Base-by-base conservation (phyloP, 2,113 vertebrate genomes). In the Pygathrix nemaeus region DNA sequence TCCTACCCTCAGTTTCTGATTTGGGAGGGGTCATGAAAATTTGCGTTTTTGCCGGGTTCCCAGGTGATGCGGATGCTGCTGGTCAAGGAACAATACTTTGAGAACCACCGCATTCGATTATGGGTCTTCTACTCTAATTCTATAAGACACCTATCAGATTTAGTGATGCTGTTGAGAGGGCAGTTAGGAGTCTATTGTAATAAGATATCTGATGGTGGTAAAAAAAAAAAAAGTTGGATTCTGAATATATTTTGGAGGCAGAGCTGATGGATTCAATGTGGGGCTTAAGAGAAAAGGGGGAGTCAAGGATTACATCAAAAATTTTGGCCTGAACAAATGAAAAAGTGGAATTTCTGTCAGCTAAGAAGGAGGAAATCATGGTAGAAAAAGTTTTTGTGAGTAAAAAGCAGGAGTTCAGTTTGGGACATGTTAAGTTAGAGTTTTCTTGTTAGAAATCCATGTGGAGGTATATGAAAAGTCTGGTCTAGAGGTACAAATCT, bases 311-410 rank as follows among this genome's bases (percentile, higher is more conserved):
- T 52, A 2, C 21, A 20, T 30, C 40, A 94, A 38, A 3, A 35
- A 72, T 79, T 86, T 96, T 90, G 66, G 50, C 25, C 59, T 78
- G n/a, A 93, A 30, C 94, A 82, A 76, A 55, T 92, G 21, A 92
- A 92, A 93, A 81, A 17, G 8, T 90, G 10, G 59, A 90, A 16
- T 87, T 88, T 16, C 12, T 88, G 1, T 81, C n/a, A 76, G 10
- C 35, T 40, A 66, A 32, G 50, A 9, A 66, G 6, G 35, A 14
- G 3, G 40, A 86, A 94, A 84, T 0, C 23, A 30, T 23, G 82
- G 35, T 38, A 27, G 40, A 91, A 55, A 40, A 30, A 6, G 35
- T 89, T 75, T 75, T 81, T 64, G 8, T 57, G 27, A 78, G 8
- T 87, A 8, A 82, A 86, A 20, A 96, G 30, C 38, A 23, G 9